Conservation (phyloP, 2,888 invertebrate species). For the Meandrusa payeni region DNA sequence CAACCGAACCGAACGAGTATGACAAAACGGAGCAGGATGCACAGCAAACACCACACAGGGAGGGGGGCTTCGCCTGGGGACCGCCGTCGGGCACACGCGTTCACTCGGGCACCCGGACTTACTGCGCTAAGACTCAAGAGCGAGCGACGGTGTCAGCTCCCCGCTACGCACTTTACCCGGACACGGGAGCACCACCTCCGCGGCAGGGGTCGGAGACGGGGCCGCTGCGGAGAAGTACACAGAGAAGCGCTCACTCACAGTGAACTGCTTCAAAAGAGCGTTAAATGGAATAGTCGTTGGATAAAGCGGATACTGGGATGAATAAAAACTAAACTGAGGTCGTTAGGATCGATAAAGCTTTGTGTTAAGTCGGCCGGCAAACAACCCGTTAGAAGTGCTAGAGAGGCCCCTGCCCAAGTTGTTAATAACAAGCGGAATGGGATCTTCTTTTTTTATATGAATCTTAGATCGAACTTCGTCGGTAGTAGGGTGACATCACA, state of each 20-base stretch:
- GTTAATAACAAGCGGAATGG: constrained; percentile 1
- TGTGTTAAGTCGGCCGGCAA: not conserved
- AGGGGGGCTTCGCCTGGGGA: constrained; percentile 21
- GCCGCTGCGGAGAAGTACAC: constrained; percentile 46
- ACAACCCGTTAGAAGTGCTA: not conserved
- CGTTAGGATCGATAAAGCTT: too few species aligned
- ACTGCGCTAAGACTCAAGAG: constrained; percentile 54
- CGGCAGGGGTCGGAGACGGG: constrained; percentile 46
- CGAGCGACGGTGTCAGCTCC: constrained; percentile 48
- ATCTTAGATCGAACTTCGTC: too few species aligned
- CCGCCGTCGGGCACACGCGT: constrained; percentile 26
- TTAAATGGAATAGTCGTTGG: not conserved
- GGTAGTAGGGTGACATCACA: too few species aligned
- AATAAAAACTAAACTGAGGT: too few species aligned
- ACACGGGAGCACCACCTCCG: constrained; percentile 62
- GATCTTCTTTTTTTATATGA: too few species aligned
- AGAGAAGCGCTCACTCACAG: constrained; percentile 29
- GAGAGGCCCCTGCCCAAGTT: not conserved
- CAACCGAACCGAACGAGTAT: not conserved
- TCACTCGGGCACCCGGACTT: constrained; percentile 53
- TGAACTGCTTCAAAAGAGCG: constrained; percentile 14
- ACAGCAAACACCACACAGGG: constrained; percentile 39
- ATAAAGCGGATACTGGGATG: too few species aligned
- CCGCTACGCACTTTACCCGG: constrained; percentile 68
- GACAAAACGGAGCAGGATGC: constrained; percentile 19